Base-by-base conservation (phyloP, 2,113 vertebrate species). In the Poicephalus meyeri region DNA sequence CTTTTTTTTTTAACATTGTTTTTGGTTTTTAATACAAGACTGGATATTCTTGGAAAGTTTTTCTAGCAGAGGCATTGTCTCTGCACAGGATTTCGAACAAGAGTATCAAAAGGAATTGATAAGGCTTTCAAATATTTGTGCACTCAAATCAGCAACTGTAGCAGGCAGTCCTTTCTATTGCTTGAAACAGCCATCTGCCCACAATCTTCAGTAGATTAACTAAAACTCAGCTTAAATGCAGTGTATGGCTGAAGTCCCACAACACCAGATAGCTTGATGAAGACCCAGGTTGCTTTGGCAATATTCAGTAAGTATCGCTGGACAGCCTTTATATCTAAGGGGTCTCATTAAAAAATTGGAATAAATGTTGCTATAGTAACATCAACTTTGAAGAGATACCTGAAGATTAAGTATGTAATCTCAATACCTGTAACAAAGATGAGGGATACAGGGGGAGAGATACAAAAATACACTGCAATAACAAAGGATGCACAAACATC, bases 91-190 rank as follows among this genome's bases (percentile, higher is more conserved):
- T 83, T 61, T 72, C 44, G 28, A 47, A 73, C 12, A 76, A 60
- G 41, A 82, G 16, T 33, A 56, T 50, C 29, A 52, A 53, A 37
- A 87, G 11, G 20, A 83, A 87, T 31, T 60, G 6, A 37, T 31
- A 6, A 83, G 53, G 28, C 9, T 85, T 88, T 85, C 49, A 76
- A 56, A 44, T 44, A 28, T 6, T 64, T 56, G 8, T 20, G 42
- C 2, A 4, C 5, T 80, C 9, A 35, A 7, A 7, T 37, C 31
- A 68, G 3, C 0, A 0, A 52, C 29, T 69, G 29, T 20, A 91
- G 49, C 16, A 84, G 39, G 20, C 35, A 80, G 25, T 61, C 15
- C 5, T 70, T 71, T 80, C 20, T 37, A 50, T 8, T 55, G 33
- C 39, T 56, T 52, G 72, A 83, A 80, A 29, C 8, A 76, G 11